These are phyloP conservation scores for Listrodromus nycthemerus DNA, from an alignment of 2,888 invertebrate species.

Conservation along the genomic window DNA sequence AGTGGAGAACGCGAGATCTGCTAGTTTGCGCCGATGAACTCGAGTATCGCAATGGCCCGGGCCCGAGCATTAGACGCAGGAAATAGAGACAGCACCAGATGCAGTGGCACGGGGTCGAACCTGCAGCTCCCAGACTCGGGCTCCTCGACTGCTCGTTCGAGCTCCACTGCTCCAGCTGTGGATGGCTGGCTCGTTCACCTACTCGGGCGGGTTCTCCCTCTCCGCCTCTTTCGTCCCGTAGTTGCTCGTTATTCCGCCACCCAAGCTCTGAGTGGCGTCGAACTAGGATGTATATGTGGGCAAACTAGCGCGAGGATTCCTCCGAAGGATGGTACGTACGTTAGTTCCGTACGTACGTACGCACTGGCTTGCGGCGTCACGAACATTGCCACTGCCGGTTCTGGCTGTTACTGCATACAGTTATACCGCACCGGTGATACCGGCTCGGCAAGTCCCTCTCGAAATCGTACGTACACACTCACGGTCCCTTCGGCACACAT, in stretches of 20 bases:
- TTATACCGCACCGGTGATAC: background rate
- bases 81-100: constrained; percentile 22
- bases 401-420: constrained; percentile 29
- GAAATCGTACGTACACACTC: background rate
- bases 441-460: background rate
- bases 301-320: constrained; percentile 37
- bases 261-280: constrained; percentile 58
- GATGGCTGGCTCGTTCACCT: constrained; percentile 49
- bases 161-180: constrained; percentile 53
- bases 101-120: constrained; percentile 39
- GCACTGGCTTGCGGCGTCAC: constrained; percentile 50
- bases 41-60: constrained; percentile 60
- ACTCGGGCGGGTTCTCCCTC: constrained; percentile 48
- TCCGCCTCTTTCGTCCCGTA: constrained; percentile 44
- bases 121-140: constrained; percentile 39
- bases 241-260: constrained; percentile 68
- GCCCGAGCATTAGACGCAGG: constrained; percentile 31
- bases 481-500: background rate
- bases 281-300: constrained; percentile 48
- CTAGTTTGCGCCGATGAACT: constrained; percentile 60
- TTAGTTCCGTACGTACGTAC: constrained; percentile 51
- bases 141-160: constrained; percentile 66
- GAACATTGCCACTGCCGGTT: constrained; percentile 43
- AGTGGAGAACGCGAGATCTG: constrained; percentile 50
- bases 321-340: constrained; percentile 37